These are phyloP conservation scores for Neogobius melanostomus DNA, from an alignment of 2,113 vertebrate species.

Conservation along the genomic window DNA sequence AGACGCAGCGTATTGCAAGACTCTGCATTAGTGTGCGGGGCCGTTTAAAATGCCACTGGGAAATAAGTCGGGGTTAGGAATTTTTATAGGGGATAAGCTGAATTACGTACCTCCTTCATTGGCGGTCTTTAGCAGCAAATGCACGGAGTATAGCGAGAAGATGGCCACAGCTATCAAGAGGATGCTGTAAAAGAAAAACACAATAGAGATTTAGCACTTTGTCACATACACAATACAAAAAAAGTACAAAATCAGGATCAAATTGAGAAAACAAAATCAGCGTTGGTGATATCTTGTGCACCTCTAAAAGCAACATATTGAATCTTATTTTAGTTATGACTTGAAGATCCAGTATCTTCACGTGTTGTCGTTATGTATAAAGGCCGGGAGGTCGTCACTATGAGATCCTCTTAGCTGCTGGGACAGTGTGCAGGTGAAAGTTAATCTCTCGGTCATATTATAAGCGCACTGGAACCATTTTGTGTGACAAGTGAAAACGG, in stretches of 20 bases:
- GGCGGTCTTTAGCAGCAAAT: slow-evolving; percentile 95
- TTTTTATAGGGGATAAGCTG: neutral
- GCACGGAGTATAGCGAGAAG: slow-evolving; percentile 96
- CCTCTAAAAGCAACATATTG: no score
- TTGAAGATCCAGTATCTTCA: neutral
- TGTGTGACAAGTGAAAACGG: neutral
- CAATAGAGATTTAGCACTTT: slow-evolving; percentile 1
- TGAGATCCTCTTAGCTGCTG: slow-evolving; percentile 23
- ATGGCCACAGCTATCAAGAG: slow-evolving; percentile 87
- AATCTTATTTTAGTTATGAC: no score
- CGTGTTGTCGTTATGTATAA: neutral
- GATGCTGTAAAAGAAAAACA: slow-evolving; percentile 76
- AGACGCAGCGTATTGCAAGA: neutral
- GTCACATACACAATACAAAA: no score
- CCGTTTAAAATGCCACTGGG: neutral
- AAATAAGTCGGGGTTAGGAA: neutral
- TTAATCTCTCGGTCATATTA: slow-evolving; percentile 32
- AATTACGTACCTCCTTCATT: slow-evolving; percentile 92
- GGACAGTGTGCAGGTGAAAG: slow-evolving; percentile 43
- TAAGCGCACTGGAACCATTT: neutral
- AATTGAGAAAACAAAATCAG: no score
- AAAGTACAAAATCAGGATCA: no score
- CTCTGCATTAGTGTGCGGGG: neutral
- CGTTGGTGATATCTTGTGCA: no score
- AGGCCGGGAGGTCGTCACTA: slow-evolving; percentile 21